Conservation (phyloP, 2,797 vertebrate genomes). For the Crotalus adamanteus region DNA sequence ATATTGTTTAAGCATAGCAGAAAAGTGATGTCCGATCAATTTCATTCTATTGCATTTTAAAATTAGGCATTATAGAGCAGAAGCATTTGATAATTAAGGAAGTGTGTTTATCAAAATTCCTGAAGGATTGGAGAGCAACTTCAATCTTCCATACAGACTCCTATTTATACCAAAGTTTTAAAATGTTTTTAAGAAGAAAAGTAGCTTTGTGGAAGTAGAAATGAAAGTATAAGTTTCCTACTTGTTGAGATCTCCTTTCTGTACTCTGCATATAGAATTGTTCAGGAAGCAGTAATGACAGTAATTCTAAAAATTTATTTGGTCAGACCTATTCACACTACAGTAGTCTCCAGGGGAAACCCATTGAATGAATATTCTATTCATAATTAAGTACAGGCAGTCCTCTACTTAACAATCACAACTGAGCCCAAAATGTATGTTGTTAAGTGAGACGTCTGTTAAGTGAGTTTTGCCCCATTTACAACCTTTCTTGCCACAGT, state of each 20-base stretch:
- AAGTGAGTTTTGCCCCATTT: not conserved
- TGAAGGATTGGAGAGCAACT: not conserved
- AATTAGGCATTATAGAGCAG: not conserved
- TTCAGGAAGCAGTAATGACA: not conserved
- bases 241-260: not conserved
- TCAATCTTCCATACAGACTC: not conserved
- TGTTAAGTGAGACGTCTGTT: not conserved
- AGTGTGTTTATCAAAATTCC: not conserved
- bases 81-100: not conserved
- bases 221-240: not conserved
- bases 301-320: not conserved
- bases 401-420: not conserved
- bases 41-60: rapidly evolving
- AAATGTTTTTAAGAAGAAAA: not conserved
- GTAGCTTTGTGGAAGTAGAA: not conserved
- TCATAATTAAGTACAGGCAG: not conserved
- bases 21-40: not conserved
- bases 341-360: not conserved
- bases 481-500: too few species aligned
- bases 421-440: not conserved
- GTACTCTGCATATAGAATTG: not conserved
- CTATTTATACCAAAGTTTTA: not conserved
- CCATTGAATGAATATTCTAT: not conserved
- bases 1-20: not conserved
- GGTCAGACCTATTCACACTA: not conserved